Base-by-base conservation (phyloP, 2,888 invertebrate species). In the Trissoscelio sp. region DNA sequence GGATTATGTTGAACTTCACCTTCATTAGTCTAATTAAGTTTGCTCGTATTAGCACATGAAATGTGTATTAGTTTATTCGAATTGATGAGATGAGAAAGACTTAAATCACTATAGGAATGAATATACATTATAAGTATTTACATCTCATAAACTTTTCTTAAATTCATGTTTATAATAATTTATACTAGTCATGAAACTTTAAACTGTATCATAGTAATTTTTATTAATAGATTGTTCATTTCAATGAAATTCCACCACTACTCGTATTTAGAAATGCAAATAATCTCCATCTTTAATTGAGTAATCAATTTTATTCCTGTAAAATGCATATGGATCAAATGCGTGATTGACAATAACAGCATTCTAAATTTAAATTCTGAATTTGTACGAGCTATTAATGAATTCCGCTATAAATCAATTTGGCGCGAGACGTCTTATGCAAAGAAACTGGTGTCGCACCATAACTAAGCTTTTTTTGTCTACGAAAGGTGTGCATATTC, bases 251-350 rank as follows among this genome's bases (percentile, higher is more conserved):
- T 44, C 55, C 16, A 46, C 14, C 44, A 22, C 44, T n/a, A n/a
- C n/a, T n/a, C n/a, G n/a, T 34, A 51, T 44, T 11, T 12, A n/a
- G 28, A 48, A 72, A 72, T 60, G 58, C 51, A 72, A 60, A 69
- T 34, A 14, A 55, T 16, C 2, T 42, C 20, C 53, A 31, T 24
- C n/a, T 20, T 53, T 57, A 74, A 75, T 67, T 58, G 67, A 67
- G 67, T 28, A 37, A 66, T 66, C 51, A 67, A 60, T 75, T 24
- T 53, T 5, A 51, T 24, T 53, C n/a, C n/a, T 0, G 2, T 12
- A 3, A 31, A 55, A 55, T 64, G 37, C 64, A 62, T 48, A 22
- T 20, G 39, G 31, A 72, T 73, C 42, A 44, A 53, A 66, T 16
- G 22, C 16, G 24, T 46, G 74, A 55, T 66, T 28, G 66, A 66